Base-by-base conservation (phyloP, 2,113 vertebrate species). In the Serilophus lunatus region DNA sequence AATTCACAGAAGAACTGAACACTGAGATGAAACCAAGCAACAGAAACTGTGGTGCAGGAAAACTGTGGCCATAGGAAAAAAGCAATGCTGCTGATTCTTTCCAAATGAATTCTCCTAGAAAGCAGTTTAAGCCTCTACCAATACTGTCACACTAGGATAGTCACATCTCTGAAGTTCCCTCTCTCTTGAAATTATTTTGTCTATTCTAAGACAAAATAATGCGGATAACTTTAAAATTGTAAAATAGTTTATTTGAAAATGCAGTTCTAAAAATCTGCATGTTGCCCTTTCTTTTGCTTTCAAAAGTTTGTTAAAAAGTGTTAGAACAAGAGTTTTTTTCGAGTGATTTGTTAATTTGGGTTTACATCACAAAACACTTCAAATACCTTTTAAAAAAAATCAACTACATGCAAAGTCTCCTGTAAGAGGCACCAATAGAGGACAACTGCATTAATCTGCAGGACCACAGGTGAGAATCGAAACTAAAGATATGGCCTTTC, bases 51-150 rank as follows among this genome's bases (percentile, higher is more conserved):
- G 57, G 93, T 19, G 56, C 22, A 77, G 87, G 33, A 93, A 83
- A 82, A 81, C 6, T 23, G 65, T 54, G 81, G 65, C 18, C 77
- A 36, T 2, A 22, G 47, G 57, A 50, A 75, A 69, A 70, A 66
- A 59, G 28, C 3, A 29, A 45, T 24, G 13, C 36, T 88, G 70
- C 16, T 72, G 38, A 88, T 89, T 86, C 59, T 79, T 53, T 82
- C 76, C 82, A 95, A 87, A 94, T 72, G 75, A 95, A 86, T 64
- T 82, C 60, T 79, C 81, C 68, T 56, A 82, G 83, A 96, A 97
- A 97, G 94, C 95, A 97, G 98, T 97, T 93, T 95, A 90, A 60
- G 66, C 86, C 94, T 44, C 94, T 94, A 92, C 90, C 90, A 94
- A 84, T 35, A 78, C 36, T 19, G 96, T 82, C 92, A 97, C 92